Evolutionary conservation across 1,140 invertebrate species (phyloP), one percentile per base, ranked within the genome.

Genomic region (Zeugodacus cucurbitae): DNA sequence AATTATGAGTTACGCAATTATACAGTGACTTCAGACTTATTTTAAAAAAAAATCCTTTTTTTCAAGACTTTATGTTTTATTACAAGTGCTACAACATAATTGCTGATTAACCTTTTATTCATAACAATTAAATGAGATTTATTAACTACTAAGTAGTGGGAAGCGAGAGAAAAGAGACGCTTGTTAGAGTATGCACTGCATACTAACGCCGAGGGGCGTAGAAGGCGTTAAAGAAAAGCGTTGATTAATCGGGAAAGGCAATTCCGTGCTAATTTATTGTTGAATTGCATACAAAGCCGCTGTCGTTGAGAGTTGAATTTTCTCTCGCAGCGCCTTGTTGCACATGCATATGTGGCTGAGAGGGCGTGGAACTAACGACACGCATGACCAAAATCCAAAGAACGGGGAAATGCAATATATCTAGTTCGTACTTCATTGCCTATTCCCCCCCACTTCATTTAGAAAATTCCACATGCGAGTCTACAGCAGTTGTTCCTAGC

Each of bases 41-140:
- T n/a, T n/a, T n/a, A n/a, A n/a, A 17, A 54, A 54, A 54, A 20
- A 6, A 17, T 20, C 14, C 11, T 4, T 54, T 54, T 54, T 54
- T 54, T 54, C 14, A 17, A 54, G 48, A 54, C 5, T 54, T 54
- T 17, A 17, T 54, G 20, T 54, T 54, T 67, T 74, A n/a, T 74
- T 41, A 41, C 34, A 22, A 22, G 7, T 22, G 67, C 67, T 82
- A 48, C 74, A 82, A 48, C 74, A 82, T 48, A 82, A 48, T 82
- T 48, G 74, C 74, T 82, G 48, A 82, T 82, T 82, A 82, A 82
- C 74, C 74, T 82, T 82, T 82, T 82, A 82, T 82, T 82, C 74
- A 82, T n/a, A 82, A 82, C 41, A 82, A 82, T 82, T 82, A 82
- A 54, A 48, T 29, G 11, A 82, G 74, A 82, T 82, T 82, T 82